Evolutionary conservation across 2,113 vertebrate species (phyloP), one percentile per base, ranked within the genome.

Genomic region (Anoplopoma fimbria): DNA sequence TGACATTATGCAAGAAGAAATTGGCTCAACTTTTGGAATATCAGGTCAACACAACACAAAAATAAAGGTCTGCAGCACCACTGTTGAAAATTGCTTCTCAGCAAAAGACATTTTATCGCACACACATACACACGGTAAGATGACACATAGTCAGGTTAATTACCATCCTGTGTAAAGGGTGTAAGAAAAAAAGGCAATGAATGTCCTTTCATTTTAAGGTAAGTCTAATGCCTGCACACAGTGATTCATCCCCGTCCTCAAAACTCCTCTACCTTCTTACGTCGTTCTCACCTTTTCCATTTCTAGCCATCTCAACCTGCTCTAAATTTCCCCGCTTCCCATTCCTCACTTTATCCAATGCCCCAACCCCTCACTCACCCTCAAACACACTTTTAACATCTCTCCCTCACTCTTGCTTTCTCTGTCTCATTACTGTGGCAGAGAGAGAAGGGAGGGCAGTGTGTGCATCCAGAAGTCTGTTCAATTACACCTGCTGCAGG

Each of bases 401-500:
- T 83, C 89, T 90, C 80, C 70, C 82, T 84, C 87, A 80, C 88
- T 65, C 67, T 80, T 47, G 74, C 87, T 72, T 91, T 88, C 69
- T 90, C 78, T 45, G 62, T 93, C 92, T 95, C 92, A 93, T 95
- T 94, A 91, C 91, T 90, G 89, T 84, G 77, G 88, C 72, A 84
- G 81, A 71, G 60, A 86, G 89, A 77, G 83, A 70, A 75, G 81
- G 75, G 73, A 86, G 87, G 81, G 85, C 86, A 87, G 86, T 69
- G 88, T 89, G 83, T 93, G 89, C 85, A 89, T 93, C 87, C 91
- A 95, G 89, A 92, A 94, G 91, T 94, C 94, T 93, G 93, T 95
- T 95, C 94, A 95, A 95, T 95, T 95, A 95, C 94, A 96, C 94
- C 95, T 94, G 94, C 94, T 95, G 93, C 93, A 93, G 92, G 90